Evolutionary conservation across 2,888 invertebrate species (phyloP).

Genomic region (Vesta saturnalis): DNA sequence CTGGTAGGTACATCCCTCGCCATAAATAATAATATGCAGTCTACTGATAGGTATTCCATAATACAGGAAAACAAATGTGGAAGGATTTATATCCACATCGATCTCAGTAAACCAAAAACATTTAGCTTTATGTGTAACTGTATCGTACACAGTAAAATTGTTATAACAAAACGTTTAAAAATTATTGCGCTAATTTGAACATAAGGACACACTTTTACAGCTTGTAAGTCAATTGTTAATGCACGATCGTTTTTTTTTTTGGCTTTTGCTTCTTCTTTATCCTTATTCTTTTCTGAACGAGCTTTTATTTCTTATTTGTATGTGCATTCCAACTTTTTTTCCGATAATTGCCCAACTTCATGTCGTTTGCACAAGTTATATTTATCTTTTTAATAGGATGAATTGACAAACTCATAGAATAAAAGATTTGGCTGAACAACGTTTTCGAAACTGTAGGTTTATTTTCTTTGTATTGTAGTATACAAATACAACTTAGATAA

Average conservation of each 20-base stretch:
- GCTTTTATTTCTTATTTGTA: not conserved
- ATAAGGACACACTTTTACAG: not conserved
- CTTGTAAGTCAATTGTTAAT: not conserved
- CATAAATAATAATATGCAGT: too few species aligned
- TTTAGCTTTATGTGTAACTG: not conserved
- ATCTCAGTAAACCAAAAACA: not conserved
- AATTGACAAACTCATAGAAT: not conserved
- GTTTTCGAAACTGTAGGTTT: too few species aligned
- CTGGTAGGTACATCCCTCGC: too few species aligned
- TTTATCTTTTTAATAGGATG: not conserved
- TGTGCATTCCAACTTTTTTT: not conserved
- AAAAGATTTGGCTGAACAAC: too few species aligned
- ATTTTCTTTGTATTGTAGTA: too few species aligned
- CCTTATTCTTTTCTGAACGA: not conserved
- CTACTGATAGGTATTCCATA: not conserved
- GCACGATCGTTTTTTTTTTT: not conserved
- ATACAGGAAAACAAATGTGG: constrained; percentile 22
- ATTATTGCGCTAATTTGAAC: not conserved
- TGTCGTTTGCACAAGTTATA: not conserved
- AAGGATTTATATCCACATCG: not conserved
- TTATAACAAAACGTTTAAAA: not conserved
- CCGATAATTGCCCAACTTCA: not conserved
- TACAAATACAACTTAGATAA: too few species aligned
- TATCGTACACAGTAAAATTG: not conserved
- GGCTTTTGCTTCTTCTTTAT: not conserved